Evolutionary conservation across 92 coral and sea anemone species (phyloP), one percentile per base, ranked within the genome.

Genomic region (Plumapathes pennacea): DNA sequence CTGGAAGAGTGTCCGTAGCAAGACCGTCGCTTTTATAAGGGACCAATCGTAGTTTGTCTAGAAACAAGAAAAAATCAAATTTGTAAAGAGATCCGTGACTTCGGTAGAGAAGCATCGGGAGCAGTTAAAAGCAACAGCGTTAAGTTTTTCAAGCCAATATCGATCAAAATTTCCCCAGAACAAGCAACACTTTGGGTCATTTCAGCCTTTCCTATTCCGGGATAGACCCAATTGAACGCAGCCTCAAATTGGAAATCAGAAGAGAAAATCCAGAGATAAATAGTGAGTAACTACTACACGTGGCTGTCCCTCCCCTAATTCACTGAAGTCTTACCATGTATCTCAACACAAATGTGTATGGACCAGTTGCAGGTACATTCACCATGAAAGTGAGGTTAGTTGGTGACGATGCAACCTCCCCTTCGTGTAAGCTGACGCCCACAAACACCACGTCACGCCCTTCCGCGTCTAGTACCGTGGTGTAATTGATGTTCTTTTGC

Each of bases 31-130:
- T 51, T 49, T 77, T 28, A 84, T 61, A 39, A 76, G 15, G 23
- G 60, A 32, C 98, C 98, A 92, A 54, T 69, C 55, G 20, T 43
- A 50, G 14, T 17, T 72, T 51, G 97, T 88, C 97, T 91, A 71
- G 44, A 77, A 59, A 41, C n/a, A n/a, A 22, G 7, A 53, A 11
- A 21, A 3, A 30, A 54, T 18, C 5, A 4, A 22, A 3, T n/a
- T 47, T 2, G 27, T 20, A 47, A 18, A 2, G 23, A 22, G 6
- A 20, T 47, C 27, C 6, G 13, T 17, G 30, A n/a, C n/a, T n/a
- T n/a, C n/a, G n/a, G n/a, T n/a, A n/a, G n/a, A n/a, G n/a, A n/a
- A n/a, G n/a, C n/a, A n/a, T n/a, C n/a, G n/a, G n/a, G n/a, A n/a
- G n/a, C n/a, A n/a, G n/a, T n/a, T n/a, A n/a, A n/a, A n/a, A n/a